These are phyloP conservation scores for Samia ricini DNA, from an alignment of 1,140 invertebrate genomes.

Conservation along the genomic window DNA sequence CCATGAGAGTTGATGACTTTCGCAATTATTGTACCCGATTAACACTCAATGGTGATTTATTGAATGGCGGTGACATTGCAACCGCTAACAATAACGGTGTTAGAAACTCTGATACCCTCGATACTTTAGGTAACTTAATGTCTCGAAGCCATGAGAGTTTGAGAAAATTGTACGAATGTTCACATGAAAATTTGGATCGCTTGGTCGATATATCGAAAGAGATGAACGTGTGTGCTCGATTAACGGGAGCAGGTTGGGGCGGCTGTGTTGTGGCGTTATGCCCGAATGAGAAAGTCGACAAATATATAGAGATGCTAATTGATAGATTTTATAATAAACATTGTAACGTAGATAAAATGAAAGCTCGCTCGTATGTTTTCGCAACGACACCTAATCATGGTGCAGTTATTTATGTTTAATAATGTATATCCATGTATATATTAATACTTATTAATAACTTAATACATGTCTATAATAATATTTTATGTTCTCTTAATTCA, in stretches of 20 bases:
- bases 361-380: constrained; percentile 77
- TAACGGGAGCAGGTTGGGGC: constrained; percentile 99
- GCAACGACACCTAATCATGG: constrained; percentile 78
- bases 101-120: constrained; percentile 61
- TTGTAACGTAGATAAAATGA: constrained; percentile 57
- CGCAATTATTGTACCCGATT: constrained; percentile 80
- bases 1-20: constrained; percentile 88
- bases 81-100: constrained; percentile 73
- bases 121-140: constrained; percentile 90
- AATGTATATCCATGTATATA: too few species aligned
- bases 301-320: constrained; percentile 85
- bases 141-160: constrained; percentile 92
- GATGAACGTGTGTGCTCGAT: constrained; percentile 87
- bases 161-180: constrained; percentile 94
- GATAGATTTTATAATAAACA: constrained; percentile 83
- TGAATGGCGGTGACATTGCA: constrained; percentile 71
- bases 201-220: constrained; percentile 88
- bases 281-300: constrained; percentile 80
- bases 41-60: constrained; percentile 48
- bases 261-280: constrained; percentile 95
- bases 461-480: too few species aligned
- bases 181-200: constrained; percentile 91
- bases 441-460: background rate
- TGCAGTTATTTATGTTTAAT: constrained; percentile 62
- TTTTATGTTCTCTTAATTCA: too few species aligned